Evolutionary conservation across 2,888 invertebrate species (phyloP).

Genomic region (Bedellia somnulentella): DNA sequence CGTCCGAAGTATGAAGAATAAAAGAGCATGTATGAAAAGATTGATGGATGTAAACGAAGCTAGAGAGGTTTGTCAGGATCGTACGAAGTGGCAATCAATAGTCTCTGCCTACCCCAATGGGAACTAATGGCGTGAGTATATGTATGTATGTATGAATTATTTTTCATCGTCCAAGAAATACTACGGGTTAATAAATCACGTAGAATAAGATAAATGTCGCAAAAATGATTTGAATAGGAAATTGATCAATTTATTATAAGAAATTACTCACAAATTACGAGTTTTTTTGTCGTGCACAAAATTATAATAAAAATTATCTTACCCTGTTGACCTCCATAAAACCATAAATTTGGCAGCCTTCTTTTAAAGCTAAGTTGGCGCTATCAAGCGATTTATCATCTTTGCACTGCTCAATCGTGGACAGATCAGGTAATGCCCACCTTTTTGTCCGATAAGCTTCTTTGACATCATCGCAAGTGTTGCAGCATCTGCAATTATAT

Average conservation of each 20-base stretch:
- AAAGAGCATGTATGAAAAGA: too few species aligned
- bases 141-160: too few species aligned
- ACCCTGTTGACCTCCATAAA: conserved; percentile 93
- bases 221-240: conserved; percentile 1
- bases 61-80: too few species aligned
- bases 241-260: background rate
- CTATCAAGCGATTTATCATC: conserved; percentile 76
- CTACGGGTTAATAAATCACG: too few species aligned
- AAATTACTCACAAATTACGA: background rate
- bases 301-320: conserved; percentile 12
- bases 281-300: background rate
- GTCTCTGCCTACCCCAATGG: too few species aligned
- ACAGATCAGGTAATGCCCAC: conserved; percentile 82
- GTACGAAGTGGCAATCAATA: too few species aligned
- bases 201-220: too few species aligned
- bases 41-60: too few species aligned
- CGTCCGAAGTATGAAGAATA: too few species aligned
- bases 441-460: conserved; percentile 86
- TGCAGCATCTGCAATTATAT: conserved; percentile 91
- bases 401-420: conserved; percentile 88
- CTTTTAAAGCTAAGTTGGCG: conserved; percentile 78
- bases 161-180: too few species aligned
- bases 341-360: conserved; percentile 96
- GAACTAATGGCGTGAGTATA: too few species aligned
- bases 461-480: conserved; percentile 93